These are phyloP conservation scores for Bos javanicus DNA, from an alignment of 2,113 vertebrate species.

Conservation along the genomic window DNA sequence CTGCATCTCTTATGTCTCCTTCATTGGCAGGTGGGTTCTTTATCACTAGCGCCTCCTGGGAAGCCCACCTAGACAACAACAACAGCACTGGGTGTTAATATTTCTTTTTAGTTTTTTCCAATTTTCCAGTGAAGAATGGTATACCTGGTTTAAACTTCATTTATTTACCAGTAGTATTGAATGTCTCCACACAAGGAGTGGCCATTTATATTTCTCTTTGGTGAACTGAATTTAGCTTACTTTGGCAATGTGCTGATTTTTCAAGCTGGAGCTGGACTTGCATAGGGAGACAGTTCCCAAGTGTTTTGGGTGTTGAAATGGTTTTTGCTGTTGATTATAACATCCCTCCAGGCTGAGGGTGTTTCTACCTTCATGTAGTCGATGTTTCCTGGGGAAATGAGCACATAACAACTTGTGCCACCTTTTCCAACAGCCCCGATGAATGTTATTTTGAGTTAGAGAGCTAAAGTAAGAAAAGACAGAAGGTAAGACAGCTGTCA, in stretches of 20 bases:
- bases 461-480: neutral
- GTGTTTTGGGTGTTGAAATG: neutral
- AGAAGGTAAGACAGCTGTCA: slow-evolving; percentile 30
- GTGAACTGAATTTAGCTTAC: neutral
- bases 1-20: neutral
- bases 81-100: neutral
- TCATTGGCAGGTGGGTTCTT: neutral
- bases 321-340: slow-evolving; percentile 31
- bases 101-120: neutral
- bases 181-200: neutral
- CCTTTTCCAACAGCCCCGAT: neutral
- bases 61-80: neutral
- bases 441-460: slow-evolving; percentile 5
- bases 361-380: neutral
- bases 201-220: neutral
- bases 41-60: neutral
- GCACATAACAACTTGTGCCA: neutral
- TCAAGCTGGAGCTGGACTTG: neutral
- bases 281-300: neutral
- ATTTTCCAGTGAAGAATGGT: neutral
- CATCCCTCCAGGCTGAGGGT: neutral
- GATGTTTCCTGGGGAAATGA: neutral
- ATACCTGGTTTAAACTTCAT: neutral
- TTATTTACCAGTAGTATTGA: neutral
- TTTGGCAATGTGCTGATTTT: neutral